Conservation (phyloP, 2,888 invertebrate genomes). For the Tinea semifulvella region DNA sequence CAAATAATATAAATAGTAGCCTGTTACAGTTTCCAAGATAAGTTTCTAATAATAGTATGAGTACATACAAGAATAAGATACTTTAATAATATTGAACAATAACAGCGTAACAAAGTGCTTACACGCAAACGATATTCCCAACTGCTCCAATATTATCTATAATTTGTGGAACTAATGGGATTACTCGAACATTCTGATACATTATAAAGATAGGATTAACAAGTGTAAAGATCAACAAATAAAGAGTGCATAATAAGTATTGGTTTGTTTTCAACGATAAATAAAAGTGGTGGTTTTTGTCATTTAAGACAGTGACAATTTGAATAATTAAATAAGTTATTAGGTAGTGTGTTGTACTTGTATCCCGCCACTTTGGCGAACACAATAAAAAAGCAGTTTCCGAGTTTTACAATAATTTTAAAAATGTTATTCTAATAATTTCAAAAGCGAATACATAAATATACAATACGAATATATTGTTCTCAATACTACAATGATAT, state of each 20-base stretch:
- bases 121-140: conserved; percentile 6
- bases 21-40: neutral
- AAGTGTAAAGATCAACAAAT: conserved; percentile 27
- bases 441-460: too few relatives aligned
- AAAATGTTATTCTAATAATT: too few relatives aligned
- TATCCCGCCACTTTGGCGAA: too few relatives aligned
- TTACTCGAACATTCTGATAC: neutral
- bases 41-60: neutral
- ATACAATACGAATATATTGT: too few relatives aligned
- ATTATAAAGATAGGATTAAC: conserved; percentile 17
- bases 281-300: too few relatives aligned
- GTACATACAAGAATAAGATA: neutral
- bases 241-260: conserved; percentile 13
- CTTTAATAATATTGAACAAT: neutral
- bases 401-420: too few relatives aligned
- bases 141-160: too few relatives aligned
- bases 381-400: too few relatives aligned
- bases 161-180: neutral
- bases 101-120: conserved; percentile 10
- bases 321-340: too few relatives aligned
- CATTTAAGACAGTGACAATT: too few relatives aligned
- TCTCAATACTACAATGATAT: too few relatives aligned
- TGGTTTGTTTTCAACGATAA: conserved; percentile 14
- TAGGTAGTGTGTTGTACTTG: too few relatives aligned
- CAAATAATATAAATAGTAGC: neutral